A percentile compares a stretch with the other conserved stretches of the same genome.
phyloP scores from a whole-genome alignment of 2,888 invertebrate species.

The Parnassius smintheus region DNA sequence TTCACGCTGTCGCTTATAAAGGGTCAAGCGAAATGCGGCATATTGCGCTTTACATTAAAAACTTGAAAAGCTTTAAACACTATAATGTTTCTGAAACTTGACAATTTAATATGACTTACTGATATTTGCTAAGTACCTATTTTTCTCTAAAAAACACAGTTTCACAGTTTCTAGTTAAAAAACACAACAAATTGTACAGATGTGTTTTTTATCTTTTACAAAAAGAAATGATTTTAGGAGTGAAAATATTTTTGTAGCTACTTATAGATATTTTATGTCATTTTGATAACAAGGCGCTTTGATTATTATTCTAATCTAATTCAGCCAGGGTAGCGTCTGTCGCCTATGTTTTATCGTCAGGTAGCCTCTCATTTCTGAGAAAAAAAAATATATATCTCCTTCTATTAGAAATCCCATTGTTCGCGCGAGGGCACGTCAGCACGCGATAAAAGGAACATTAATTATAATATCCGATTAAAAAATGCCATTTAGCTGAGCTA shows the following conservation, averaged over 20 bases:
- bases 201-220: no score
- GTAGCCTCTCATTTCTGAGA: constrained; percentile 76
- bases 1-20: constrained; percentile 29
- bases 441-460: constrained; percentile 82
- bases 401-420: constrained; percentile 80
- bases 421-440: constrained; percentile 79
- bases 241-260: background rate
- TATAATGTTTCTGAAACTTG: background rate
- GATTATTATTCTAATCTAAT: constrained; percentile 76
- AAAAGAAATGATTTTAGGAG: background rate
- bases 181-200: no score
- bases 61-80: background rate
- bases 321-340: constrained; percentile 61
- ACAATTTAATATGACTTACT: no score
- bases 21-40: constrained; percentile 48
- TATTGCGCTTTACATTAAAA: background rate
- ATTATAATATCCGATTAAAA: constrained; percentile 83
- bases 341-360: constrained; percentile 77
- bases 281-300: constrained; percentile 46
- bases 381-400: constrained; percentile 79
- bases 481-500: constrained; percentile 77
- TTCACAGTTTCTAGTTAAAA: no score
- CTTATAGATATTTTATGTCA: constrained; percentile 3
- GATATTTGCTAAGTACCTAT: no score
- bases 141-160: no score